Base-by-base conservation (phyloP, 2,888 invertebrate genomes). In the Stenichneumon culpator region DNA sequence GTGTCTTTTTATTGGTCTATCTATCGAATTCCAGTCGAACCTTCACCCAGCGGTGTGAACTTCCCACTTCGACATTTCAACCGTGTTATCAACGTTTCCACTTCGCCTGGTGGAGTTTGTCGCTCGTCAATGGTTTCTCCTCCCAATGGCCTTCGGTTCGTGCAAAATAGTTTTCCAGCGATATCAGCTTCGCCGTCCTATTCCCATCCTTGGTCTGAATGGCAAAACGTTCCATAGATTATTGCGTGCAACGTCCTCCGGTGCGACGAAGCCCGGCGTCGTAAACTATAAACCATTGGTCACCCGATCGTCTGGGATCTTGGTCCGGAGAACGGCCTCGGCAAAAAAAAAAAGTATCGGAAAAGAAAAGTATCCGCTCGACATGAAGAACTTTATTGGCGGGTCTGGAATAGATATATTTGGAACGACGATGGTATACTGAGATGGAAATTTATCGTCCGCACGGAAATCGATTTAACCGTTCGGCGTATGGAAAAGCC, bases 1-100 rank as follows among this genome's bases (percentile, higher is more conserved):
- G 85, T 84, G 86, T 88, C 74, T 70, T 84, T 83, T 89, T 84
- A 82, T 87, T 82, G 73, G 28, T 82, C 63, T 44, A 7, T 68
- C 67, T 5, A 78, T 50, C 78, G 65, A 28, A 14, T 14, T 14
- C 65, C 19, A 57, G 67, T 22, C 60, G 11, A 52, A 60, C 19
- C 54, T 22, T 57, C 60, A 25, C 39, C n/a, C 19, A 44, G n/a
- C 22, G 22, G 67, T 9, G 16, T 19, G 39, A 65, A 54, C 54
- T 65, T 83, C 6, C 63, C 25, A 6, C 22, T 68, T 7, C 11
- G 32, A 69, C 11, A 39, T 75, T 75, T 57, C 28, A 65, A 28
- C 22, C 25, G 14, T 19, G 14, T 69, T 74, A 70, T 82, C 72
- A 52, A 77, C 44, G 52, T 77, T 82, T 82, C 57, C 77, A 57